Evolutionary conservation across 2,797 vertebrate genomes (phyloP).

Genomic region (Phoebastria nigripes): DNA sequence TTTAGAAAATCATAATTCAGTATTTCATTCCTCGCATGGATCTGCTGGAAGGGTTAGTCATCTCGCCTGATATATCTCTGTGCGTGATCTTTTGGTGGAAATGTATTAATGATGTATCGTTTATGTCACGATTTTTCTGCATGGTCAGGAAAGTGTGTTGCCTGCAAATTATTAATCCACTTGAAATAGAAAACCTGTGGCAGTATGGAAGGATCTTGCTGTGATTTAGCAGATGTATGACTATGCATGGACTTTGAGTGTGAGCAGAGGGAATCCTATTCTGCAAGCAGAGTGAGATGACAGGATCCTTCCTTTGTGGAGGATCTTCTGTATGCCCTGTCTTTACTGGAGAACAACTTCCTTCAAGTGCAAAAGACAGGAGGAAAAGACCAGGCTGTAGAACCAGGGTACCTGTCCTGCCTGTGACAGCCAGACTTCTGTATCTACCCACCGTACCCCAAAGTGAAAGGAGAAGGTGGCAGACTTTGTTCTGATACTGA

Average conservation of each 20-base stretch:
- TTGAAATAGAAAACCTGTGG: slow-evolving; percentile 19
- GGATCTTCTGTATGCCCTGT: background rate
- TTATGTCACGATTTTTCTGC: slow-evolving; percentile 25
- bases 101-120: slow-evolving; percentile 22
- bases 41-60: slow-evolving; percentile 32
- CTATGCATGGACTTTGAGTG: background rate
- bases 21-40: background rate
- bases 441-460: background rate
- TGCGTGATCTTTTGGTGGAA: background rate
- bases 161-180: slow-evolving; percentile 19
- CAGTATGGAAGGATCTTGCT: background rate
- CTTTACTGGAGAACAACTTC: background rate
- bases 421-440: background rate
- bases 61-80: background rate
- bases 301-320: background rate
- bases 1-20: slow-evolving; percentile 24
- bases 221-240: background rate
- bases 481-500: background rate
- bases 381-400: background rate
- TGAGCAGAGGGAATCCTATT: background rate
- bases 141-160: slow-evolving; percentile 17
- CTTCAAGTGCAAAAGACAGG: background rate
- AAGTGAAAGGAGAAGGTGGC: background rate
- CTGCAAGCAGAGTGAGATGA: background rate
- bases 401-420: background rate